Evolutionary conservation across 1,140 invertebrate species (phyloP).

Genomic region (Pachypeltis micranthus): DNA sequence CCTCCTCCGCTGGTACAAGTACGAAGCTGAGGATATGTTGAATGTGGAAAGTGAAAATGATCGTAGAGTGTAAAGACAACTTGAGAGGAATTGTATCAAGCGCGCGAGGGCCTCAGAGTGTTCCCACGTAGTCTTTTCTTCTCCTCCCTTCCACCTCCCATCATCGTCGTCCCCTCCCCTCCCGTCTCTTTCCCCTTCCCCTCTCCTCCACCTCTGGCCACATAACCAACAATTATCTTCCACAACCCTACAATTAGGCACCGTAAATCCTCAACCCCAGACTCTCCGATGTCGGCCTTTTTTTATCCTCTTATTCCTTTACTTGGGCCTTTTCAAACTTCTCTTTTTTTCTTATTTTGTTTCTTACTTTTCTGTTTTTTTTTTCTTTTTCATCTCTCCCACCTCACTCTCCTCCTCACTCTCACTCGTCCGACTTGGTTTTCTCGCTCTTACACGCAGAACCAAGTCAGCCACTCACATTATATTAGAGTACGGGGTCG

Average conservation of each 20-base stretch:
- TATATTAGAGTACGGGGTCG: not conserved
- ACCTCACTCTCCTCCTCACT: no score
- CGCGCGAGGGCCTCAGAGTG: not conserved
- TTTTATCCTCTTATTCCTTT: conserved; percentile 4
- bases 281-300: conserved; percentile 9
- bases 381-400: no score
- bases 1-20: no score
- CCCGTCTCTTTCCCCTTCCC: not conserved
- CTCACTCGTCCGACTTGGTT: not conserved
- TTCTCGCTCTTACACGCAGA: no score
- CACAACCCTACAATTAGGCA: conserved; percentile 7
- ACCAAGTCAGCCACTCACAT: no score
- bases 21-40: no score
- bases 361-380: not conserved
- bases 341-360: not conserved
- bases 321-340: not conserved
- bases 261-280: conserved; percentile 9
- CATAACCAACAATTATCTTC: conserved; percentile 7
- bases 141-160: not conserved
- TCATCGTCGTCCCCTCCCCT: not conserved
- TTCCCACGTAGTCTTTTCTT: not conserved
- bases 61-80: no score
- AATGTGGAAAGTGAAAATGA: no score
- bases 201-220: not conserved
- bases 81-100: not conserved